Base-by-base conservation (phyloP, 1,140 invertebrate genomes). In the Drosophila fuyamai region DNA sequence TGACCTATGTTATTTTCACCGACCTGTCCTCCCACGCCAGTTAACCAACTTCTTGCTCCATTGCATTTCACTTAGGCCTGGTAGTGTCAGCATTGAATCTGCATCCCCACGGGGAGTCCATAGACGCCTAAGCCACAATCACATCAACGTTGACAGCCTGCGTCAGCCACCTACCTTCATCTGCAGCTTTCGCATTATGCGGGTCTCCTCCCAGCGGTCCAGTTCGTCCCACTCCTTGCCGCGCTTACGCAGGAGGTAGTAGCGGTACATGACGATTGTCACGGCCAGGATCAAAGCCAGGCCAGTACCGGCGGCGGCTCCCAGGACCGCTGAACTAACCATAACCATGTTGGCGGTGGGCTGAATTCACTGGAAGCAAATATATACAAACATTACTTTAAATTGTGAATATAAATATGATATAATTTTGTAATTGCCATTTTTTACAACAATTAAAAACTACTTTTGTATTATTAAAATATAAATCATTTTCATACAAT, bases 181-280 rank as follows among this genome's bases (percentile, higher is more conserved):
- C 41, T 92, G 78, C 61, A 92, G 57, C 47, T 91, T 92, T 3
- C 91, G 77, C 84, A 92, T 91, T 14, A 88, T 92, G 50, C 89
- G 91, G 2, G 86, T 91, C 70, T 92, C 91, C 59, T 92, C 91
- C 93, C 94, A 94, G 9, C 92, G 93, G 74, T 95, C 94, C 65
- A 95, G 73, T 35, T 94, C 93, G 14, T 93, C 94, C 94, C 94
- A 95, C 74, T 94, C 93, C 59, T 94, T 94, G 10, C 92, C 92
- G 35, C 93, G 93, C 41, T 92, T 93, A 46, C 94, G 93, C 4
- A 93, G 74, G 6, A 93, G 90, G 77, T 95, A 95, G 73, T 95
- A 95, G 10, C 95, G 94, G 77, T 95, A 95, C 63, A 95, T 93
- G 13, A 95, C 94, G 55, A 95, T 94, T 1, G 95, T 95, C 77